Evolutionary conservation across 2,113 vertebrate species (phyloP).

Genomic region (Platichthys flesus): DNA sequence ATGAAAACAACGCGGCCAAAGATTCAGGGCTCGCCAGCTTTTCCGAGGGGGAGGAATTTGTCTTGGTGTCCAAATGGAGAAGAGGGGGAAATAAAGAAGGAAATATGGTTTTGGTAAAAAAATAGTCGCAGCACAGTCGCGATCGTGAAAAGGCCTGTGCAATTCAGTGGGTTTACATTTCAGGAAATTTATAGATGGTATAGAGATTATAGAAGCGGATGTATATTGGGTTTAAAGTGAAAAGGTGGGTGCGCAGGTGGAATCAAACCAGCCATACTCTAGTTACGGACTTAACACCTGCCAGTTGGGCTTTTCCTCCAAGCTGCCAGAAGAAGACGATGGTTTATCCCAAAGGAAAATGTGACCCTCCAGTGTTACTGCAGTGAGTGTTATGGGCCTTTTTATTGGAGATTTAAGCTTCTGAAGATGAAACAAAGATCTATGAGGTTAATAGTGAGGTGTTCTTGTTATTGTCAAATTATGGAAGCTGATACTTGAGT

Average conservation of each 20-base stretch:
- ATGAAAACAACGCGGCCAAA: slow-evolving; percentile 61
- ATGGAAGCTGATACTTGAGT: slow-evolving; percentile 34
- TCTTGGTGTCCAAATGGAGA: slow-evolving; percentile 45
- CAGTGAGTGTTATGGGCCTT: slow-evolving; percentile 53
- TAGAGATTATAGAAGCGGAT: background rate
- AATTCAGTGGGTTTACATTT: background rate
- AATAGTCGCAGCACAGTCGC: slow-evolving; percentile 16
- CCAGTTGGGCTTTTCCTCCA: too few relatives aligned
- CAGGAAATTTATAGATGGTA: background rate
- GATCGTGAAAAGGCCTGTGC: background rate
- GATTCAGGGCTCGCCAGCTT: slow-evolving; percentile 53
- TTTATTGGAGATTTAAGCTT: slow-evolving; percentile 24
- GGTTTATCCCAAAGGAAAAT: background rate
- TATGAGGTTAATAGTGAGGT: slow-evolving; percentile 54
- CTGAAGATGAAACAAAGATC: slow-evolving; percentile 32
- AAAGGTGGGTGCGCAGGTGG: too few relatives aligned
- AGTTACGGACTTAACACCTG: too few relatives aligned
- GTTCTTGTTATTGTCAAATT: slow-evolving; percentile 60
- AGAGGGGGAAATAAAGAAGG: slow-evolving; percentile 34
- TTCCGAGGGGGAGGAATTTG: slow-evolving; percentile 57
- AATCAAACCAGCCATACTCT: too few relatives aligned
- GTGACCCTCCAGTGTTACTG: slow-evolving; percentile 48
- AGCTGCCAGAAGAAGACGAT: too few relatives aligned
- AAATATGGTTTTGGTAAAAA: slow-evolving; percentile 35
- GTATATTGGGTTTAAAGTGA: too few relatives aligned